These are phyloP conservation scores for Tetropium fuscum DNA, from an alignment of 2,888 invertebrate species.

Conservation along the genomic window DNA sequence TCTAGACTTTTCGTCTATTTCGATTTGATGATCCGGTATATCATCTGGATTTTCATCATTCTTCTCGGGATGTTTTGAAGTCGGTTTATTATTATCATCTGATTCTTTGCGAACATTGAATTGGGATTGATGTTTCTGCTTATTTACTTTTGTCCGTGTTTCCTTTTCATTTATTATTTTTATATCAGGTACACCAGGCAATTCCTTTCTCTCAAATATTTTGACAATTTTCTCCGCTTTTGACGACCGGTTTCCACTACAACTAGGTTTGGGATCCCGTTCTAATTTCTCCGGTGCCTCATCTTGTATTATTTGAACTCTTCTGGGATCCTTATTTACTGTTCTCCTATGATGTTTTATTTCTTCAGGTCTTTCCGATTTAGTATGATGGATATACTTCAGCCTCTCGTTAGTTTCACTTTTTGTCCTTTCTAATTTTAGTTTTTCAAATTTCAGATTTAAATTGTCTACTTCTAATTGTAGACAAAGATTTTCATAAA, in stretches of 20 bases:
- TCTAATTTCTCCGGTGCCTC: slow-evolving; percentile 48
- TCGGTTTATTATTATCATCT: slow-evolving; percentile 10
- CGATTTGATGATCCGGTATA: slow-evolving; percentile 24
- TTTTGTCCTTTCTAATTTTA: slow-evolving; percentile 44
- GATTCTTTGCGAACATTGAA: slow-evolving; percentile 6
- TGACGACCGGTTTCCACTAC: slow-evolving; percentile 22
- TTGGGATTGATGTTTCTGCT: slow-evolving; percentile 20
- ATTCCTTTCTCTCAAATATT: slow-evolving; percentile 51
- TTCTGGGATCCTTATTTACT: slow-evolving; percentile 35
- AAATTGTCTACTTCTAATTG: slow-evolving; percentile 61
- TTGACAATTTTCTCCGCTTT: slow-evolving; percentile 48
- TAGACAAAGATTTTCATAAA: slow-evolving; percentile 63
- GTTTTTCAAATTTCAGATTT: slow-evolving; percentile 47
- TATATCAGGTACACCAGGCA: slow-evolving; percentile 49
- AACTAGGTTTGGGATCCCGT: slow-evolving; percentile 38
- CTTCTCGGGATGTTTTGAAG: not conserved
- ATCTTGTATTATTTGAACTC: slow-evolving; percentile 42
- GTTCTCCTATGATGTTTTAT: slow-evolving; percentile 20
- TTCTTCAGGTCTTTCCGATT: not conserved
- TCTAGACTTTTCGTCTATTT: slow-evolving; percentile 33
- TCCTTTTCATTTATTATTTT: slow-evolving; percentile 46
- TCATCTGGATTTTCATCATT: not conserved
- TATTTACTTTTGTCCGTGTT: slow-evolving; percentile 28
- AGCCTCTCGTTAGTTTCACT: slow-evolving; percentile 57
- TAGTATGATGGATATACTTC: slow-evolving; percentile 47